A percentile compares a stretch with the other conserved stretches of the same genome.
phyloP scores from a whole-genome alignment of 1,140 invertebrate genomes.

The Drosophila pectinifera region DNA sequence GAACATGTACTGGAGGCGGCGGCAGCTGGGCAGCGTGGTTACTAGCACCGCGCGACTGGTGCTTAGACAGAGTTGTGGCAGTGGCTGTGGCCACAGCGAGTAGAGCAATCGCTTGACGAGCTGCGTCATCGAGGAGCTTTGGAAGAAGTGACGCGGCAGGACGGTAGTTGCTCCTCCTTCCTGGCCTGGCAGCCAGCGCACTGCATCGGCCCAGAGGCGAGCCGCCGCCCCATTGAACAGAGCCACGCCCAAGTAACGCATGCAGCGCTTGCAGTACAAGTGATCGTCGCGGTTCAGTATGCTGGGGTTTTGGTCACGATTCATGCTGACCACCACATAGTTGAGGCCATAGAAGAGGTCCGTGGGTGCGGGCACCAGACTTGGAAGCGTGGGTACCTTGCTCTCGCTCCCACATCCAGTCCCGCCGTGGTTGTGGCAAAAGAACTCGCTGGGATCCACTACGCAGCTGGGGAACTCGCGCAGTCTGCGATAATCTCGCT shows the following conservation, averaged over 20 bases:
- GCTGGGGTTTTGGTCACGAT: not conserved
- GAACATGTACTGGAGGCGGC: slow-evolving; percentile 57
- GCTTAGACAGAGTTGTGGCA: slow-evolving; percentile 29
- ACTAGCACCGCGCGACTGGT: slow-evolving; percentile 51
- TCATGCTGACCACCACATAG: slow-evolving; percentile 58
- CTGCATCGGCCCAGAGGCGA: slow-evolving; percentile 71
- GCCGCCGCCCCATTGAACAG: slow-evolving; percentile 53
- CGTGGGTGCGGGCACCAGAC: slow-evolving; percentile 38
- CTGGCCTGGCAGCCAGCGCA: slow-evolving; percentile 26
- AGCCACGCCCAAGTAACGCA: slow-evolving; percentile 53
- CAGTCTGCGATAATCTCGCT: slow-evolving; percentile 36
- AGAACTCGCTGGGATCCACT: slow-evolving; percentile 73
- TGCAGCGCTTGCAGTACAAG: slow-evolving; percentile 71
- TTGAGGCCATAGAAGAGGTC: slow-evolving; percentile 77
- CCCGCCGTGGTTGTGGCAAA: slow-evolving; percentile 65
- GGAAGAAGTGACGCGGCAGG: slow-evolving; percentile 45
- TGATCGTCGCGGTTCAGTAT: slow-evolving; percentile 35
- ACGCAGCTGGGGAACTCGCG: slow-evolving; percentile 72
- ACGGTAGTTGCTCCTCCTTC: too few relatives aligned
- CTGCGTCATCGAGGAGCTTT: slow-evolving; percentile 49
- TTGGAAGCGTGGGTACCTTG: not conserved
- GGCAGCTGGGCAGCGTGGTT: slow-evolving; percentile 51
- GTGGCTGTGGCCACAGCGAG: slow-evolving; percentile 43
- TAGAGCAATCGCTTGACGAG: slow-evolving; percentile 49
- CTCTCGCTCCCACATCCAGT: not conserved